Percentiles rank a stretch among this genome's conserved stretches.
phyloP scores from a whole-genome alignment of 2,888 invertebrate genomes.

The Athalia cordata region DNA sequence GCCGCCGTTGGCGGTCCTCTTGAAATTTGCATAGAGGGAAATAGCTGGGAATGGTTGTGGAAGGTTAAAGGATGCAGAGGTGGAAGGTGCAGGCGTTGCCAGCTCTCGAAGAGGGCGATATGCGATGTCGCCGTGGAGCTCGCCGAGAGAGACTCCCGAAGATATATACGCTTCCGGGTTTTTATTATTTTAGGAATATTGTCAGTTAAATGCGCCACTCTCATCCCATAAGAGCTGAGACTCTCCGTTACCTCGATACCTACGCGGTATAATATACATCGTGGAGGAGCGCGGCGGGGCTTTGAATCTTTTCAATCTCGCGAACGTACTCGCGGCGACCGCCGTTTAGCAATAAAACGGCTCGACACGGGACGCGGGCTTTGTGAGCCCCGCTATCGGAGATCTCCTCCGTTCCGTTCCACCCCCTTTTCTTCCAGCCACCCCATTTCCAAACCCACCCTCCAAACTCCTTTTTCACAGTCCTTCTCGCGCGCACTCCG shows the following conservation, averaged over 20 bases:
- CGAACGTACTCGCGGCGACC: constrained; percentile 36
- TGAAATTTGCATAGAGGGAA: constrained; percentile 65
- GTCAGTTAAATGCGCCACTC: constrained; percentile 14
- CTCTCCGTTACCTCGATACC: no score
- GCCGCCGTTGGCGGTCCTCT: constrained; percentile 54
- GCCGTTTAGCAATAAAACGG: constrained; percentile 43
- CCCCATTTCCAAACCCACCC: not conserved
- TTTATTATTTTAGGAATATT: constrained; percentile 23
- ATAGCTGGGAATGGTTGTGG: not conserved
- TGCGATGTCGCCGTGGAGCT: not conserved
- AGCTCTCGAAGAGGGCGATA: no score
- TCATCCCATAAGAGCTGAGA: no score
- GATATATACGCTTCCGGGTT: not conserved
- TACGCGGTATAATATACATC: no score
- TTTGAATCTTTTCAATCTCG: constrained; percentile 39
- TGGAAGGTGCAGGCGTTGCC: no score
- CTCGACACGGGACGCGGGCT: constrained; percentile 37
- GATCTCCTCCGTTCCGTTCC: constrained; percentile 4
- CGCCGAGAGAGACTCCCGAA: constrained; percentile 3
- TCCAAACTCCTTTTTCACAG: not conserved
- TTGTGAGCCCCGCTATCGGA: constrained; percentile 39
- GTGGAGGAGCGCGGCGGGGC: not conserved
- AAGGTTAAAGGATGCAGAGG: no score
- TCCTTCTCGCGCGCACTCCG: constrained; percentile 18
- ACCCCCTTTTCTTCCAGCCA: not conserved